Evolutionary conservation across 2,888 invertebrate genomes (phyloP).

Genomic region (Euphydryas editha): DNA sequence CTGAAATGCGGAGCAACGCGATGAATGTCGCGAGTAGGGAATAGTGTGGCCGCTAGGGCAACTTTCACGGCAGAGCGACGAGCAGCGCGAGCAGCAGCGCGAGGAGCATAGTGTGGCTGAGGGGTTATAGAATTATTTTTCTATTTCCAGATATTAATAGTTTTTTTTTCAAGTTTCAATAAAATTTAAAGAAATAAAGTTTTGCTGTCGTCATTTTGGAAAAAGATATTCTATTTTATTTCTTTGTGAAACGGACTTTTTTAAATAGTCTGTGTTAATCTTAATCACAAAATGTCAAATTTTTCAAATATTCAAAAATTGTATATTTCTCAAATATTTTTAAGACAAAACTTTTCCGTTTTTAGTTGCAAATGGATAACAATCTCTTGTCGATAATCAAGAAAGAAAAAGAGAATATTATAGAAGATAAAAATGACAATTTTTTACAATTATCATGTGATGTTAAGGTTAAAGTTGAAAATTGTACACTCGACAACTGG

Average conservation of each 20-base stretch:
- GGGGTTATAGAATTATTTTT: too few species aligned
- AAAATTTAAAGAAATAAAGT: too few species aligned
- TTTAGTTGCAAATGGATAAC: slow-evolving; percentile 15
- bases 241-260: neutral
- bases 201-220: too few species aligned
- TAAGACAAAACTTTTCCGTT: neutral
- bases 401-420: slow-evolving; percentile 28
- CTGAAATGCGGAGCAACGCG: too few species aligned
- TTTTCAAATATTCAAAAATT: neutral
- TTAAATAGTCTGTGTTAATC: neutral
- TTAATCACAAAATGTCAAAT: neutral
- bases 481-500: slow-evolving; percentile 30
- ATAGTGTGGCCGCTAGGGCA: too few species aligned
- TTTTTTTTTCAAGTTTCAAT: too few species aligned
- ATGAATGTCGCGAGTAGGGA: too few species aligned
- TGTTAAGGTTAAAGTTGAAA: slow-evolving; percentile 43
- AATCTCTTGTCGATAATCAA: neutral
- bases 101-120: too few species aligned
- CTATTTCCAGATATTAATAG: too few species aligned
- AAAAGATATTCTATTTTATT: neutral
- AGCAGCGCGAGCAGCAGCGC: too few species aligned
- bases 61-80: too few species aligned
- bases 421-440: slow-evolving; percentile 38
- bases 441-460: slow-evolving; percentile 29
- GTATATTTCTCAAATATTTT: neutral